These are phyloP conservation scores for Magallana gigas DNA, from an alignment of 1,140 invertebrate genomes.

Conservation along the genomic window DNA sequence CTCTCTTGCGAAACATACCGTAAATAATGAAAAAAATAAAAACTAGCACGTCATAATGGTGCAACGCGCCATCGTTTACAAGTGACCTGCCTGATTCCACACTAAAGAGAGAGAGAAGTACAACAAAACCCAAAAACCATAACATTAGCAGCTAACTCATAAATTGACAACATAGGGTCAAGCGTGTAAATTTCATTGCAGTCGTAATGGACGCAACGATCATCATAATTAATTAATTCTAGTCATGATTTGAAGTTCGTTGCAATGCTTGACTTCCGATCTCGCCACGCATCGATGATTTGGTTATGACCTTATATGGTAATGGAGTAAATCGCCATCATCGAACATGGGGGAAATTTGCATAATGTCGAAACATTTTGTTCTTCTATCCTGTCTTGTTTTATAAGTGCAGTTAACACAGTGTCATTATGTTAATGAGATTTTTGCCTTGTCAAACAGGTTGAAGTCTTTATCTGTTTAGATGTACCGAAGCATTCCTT, in stretches of 20 bases:
- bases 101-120: no score
- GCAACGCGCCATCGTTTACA: neutral
- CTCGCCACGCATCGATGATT: neutral
- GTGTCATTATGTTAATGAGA: neutral
- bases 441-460: neutral
- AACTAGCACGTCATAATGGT: neutral
- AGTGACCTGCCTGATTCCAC: neutral
- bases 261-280: neutral
- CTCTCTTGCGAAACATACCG: neutral
- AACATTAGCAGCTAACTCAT: neutral
- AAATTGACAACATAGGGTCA: neutral
- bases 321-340: neutral
- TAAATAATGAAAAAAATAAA: neutral
- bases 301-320: neutral
- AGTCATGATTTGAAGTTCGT: conserved; percentile 8
- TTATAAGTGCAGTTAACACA: neutral
- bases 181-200: neutral
- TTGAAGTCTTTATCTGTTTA: neutral
- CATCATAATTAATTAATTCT: neutral
- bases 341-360: neutral
- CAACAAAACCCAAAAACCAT: neutral
- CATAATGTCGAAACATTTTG: neutral
- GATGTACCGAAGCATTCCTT: no score
- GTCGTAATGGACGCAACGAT: neutral
- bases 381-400: neutral